Evolutionary conservation across 2,888 invertebrate species (phyloP), one percentile per base, ranked within the genome.

Genomic region (Oxyscelio sp.): DNA sequence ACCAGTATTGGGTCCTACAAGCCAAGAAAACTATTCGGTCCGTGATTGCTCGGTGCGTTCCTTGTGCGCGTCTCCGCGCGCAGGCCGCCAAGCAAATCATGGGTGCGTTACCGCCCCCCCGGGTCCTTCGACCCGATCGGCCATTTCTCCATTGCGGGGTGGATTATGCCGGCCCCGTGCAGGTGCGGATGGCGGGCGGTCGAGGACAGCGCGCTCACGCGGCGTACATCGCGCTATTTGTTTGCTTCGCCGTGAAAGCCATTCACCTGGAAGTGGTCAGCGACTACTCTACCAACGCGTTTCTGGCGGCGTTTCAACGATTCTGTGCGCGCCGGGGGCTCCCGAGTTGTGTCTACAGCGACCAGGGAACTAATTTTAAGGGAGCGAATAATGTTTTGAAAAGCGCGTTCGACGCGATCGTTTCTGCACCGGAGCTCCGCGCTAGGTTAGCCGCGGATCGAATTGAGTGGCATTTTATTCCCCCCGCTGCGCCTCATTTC

Each of bases 121-220:
- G 71, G 1, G 43, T 71, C 15, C 4, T 27, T 0, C 27, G 24
- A 13, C 38, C 66, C 15, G 22, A 13, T 0, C 58, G 68, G 5
- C 52, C 85, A 1, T 85, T 85, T 22, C 6, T 19, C 0, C 21
- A 38, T 1, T 52, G 43, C 31, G 85, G 85, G 15, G 17, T 85
- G 1, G 85, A 85, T 19, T 85, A 83, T 38, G 83, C 85, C 0
- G 83, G 83, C 1, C 85, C 85, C n/a, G n/a, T n/a, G n/a, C n/a
- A n/a, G n/a, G n/a, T n/a, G n/a, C n/a, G n/a, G n/a, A n/a, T n/a
- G n/a, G 17, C 68, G 21, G 58, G 45, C 24, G 85, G 85, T 11
- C 70, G 75, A 1, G 83, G 85, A 1, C 38, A 22, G 0, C 31
- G 50, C 3, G 13, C 85, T 11, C 27, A 70, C 21, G 34, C 59